These are phyloP conservation scores for Ophioderma brevispina DNA, from an alignment of 35 echinoderm and acorn worm species.

Conservation along the genomic window DNA sequence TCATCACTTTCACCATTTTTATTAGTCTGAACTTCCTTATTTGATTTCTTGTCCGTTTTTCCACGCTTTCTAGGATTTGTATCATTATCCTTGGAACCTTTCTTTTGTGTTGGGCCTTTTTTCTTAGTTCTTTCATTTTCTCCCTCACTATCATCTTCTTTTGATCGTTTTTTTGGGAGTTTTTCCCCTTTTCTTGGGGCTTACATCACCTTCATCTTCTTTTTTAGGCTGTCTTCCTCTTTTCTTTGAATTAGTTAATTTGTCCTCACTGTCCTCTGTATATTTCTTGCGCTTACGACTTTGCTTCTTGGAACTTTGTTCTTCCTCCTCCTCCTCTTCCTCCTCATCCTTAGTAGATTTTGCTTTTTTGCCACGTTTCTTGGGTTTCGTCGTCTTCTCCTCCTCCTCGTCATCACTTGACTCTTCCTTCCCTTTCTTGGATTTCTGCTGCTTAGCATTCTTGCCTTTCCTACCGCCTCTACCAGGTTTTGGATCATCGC, in stretches of 20 bases:
- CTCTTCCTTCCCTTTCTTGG: constrained; percentile 5
- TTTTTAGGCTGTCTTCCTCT: constrained; percentile 1
- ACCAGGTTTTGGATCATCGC: constrained; percentile 17
- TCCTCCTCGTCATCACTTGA: constrained; percentile 4
- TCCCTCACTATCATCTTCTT: background rate
- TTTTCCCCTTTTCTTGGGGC: background rate
- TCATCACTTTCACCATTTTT: background rate
- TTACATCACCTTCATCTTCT: background rate
- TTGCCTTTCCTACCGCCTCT: constrained; percentile 6
- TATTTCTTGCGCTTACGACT: constrained; percentile 6
- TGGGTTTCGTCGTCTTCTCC: constrained; percentile 13
- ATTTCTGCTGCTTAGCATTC: constrained; percentile 18
- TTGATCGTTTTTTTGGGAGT: background rate
- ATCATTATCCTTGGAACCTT: background rate
- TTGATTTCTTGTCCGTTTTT: background rate
- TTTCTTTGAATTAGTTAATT: constrained; percentile 6
- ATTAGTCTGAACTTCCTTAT: background rate
- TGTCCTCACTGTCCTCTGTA: constrained; percentile 33
- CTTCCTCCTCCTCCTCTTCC: constrained; percentile 15
- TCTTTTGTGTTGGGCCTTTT: background rate
- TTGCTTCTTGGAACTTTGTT: constrained; percentile 16
- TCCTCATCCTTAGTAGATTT: background rate
- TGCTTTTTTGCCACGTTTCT: constrained; percentile 8
- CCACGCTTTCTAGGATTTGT: background rate
- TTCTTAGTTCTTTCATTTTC: background rate